A percentile compares a stretch with the other conserved stretches of the same genome.
These are phyloP conservation scores for Rallus crepitans DNA, from an alignment of 2,797 vertebrate genomes.

Conservation along the genomic window DNA sequence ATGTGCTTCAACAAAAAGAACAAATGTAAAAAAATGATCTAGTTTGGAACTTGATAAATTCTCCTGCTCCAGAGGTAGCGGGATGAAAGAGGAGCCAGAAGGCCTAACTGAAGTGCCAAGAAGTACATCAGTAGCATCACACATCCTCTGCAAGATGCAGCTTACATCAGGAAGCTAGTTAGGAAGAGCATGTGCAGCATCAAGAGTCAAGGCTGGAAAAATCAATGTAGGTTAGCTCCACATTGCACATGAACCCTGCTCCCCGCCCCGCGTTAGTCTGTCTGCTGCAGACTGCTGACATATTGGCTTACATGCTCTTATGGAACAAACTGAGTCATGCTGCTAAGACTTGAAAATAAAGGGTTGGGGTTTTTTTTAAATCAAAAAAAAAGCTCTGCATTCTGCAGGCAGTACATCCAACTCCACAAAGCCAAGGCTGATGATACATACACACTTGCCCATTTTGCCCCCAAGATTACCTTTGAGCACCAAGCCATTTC, in stretches of 20 bases:
- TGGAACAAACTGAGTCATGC: background rate
- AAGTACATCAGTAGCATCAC: background rate
- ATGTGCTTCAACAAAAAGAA: background rate
- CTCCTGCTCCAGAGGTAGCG: background rate
- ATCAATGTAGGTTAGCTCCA: background rate
- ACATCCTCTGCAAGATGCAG: background rate
- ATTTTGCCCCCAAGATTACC: background rate
- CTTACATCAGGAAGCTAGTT: background rate
- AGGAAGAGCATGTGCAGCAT: background rate
- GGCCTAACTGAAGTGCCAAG: constrained; percentile 3
- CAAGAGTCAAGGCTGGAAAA: background rate
- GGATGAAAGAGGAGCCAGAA: constrained; percentile 4
- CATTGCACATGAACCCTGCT: background rate
- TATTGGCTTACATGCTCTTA: background rate
- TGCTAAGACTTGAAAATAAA: background rate
- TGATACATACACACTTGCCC: background rate
- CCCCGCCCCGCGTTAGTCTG: background rate
- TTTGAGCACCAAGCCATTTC: background rate
- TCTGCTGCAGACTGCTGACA: constrained; percentile 3
- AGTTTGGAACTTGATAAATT: constrained; percentile 19
- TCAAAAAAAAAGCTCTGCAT: background rate
- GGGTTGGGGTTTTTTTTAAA: too few species aligned
- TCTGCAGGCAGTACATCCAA: background rate
- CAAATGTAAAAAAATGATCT: background rate
- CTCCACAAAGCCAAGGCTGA: background rate